Percentiles rank a stretch among this genome's conserved stretches.
These are phyloP conservation scores for Ophion obscuratus DNA, from an alignment of 2,888 invertebrate species.

Conservation along the genomic window DNA sequence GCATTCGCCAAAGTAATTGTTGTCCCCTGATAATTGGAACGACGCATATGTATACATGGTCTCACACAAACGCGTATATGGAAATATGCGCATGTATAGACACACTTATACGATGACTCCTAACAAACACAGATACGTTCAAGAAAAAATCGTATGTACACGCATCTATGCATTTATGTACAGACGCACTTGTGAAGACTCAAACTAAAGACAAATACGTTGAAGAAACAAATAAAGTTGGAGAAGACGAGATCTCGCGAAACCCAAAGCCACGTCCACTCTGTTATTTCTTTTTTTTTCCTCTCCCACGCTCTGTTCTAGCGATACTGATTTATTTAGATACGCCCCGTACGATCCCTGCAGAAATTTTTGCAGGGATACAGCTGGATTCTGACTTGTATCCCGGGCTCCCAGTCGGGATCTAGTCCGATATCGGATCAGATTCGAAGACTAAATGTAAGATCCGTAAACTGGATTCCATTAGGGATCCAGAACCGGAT, in stretches of 20 bases:
- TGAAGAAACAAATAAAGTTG: constrained; percentile 1
- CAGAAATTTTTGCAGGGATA: too few species aligned
- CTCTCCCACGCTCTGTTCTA: background rate
- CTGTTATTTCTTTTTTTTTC: constrained; percentile 4
- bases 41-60: constrained; percentile 33
- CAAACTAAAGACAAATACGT: constrained; percentile 37
- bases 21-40: constrained; percentile 52
- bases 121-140: too few species aligned
- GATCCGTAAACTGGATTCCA: too few species aligned
- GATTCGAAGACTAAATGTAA: too few species aligned
- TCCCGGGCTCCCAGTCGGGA: too few species aligned
- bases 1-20: constrained; percentile 63
- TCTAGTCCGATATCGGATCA: too few species aligned
- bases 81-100: background rate
- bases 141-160: constrained; percentile 4
- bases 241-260: background rate
- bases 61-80: background rate
- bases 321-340: too few species aligned
- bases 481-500: too few species aligned
- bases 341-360: too few species aligned
- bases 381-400: too few species aligned
- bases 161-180: background rate
- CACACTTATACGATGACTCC: background rate
- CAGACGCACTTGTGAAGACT: constrained; percentile 10
- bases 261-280: constrained; percentile 2